Evolutionary conservation across 2,797 vertebrate species (phyloP), one percentile per base, ranked within the genome.

Genomic region (Emydoidea blandingii): DNA sequence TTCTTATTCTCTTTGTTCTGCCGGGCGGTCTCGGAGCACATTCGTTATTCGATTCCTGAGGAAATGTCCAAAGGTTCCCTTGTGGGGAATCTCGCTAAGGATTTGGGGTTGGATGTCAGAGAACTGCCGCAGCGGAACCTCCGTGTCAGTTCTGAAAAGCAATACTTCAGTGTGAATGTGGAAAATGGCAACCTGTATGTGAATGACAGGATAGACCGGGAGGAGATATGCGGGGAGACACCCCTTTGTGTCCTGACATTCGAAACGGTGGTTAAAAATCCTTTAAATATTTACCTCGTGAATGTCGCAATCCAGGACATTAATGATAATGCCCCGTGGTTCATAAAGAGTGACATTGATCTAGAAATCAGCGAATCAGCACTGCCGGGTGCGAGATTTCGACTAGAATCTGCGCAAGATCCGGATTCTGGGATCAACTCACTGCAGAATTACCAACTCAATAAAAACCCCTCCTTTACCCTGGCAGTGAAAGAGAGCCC

Each of bases 181-280:
- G 95, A 98, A 57, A 98, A 91, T 95, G 98, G 99, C 47, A 86
- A 97, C 79, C 92, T 99, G 88, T 95, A 96, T 68, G 98, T 99
- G 4, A 96, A 94, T 21, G 97, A 95, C 49, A 97, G 97, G 53
- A 97, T 99, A 85, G 98, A 99, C 91, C 90, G 98, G 92, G 99
- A 99, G 95, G 94, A 95, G 85, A 80, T 98, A 47, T 98, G 98
- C 44, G 95, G 94, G 12, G 91, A 97, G 47, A 94, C 96, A 49
- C 96, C 94, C 90, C 96, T 98, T 4, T 99, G 99, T 57, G 98
- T 96, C 12, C 91, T 99, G 29, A 97, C 98, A 97, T 98, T 99
- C 74, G 98, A 99, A 97, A 96, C 98, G 1, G 98, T 99, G 41
- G 68, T 98, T 44, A 98, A 99, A 68, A 99, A 98, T 86, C 99